Percentiles rank a stretch among this genome's conserved stretches.
These are phyloP conservation scores for Helicoverpa zea DNA, from an alignment of 1,140 invertebrate species.

Conservation along the genomic window DNA sequence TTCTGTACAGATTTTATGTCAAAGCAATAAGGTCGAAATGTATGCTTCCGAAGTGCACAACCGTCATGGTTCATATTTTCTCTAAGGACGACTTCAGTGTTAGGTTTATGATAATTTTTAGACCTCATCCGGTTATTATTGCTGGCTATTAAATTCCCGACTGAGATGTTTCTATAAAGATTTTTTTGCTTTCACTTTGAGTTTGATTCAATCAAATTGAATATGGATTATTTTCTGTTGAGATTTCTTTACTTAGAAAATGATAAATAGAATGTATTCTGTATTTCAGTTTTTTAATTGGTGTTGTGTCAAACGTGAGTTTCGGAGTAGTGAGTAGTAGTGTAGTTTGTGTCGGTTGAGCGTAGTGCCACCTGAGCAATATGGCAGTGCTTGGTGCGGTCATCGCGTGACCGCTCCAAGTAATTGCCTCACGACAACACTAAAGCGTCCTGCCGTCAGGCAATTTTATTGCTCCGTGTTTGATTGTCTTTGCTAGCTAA, in stretches of 20 bases:
- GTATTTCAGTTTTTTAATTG: not conserved
- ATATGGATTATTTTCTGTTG: slow-evolving; percentile 18
- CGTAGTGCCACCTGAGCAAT: slow-evolving; percentile 10
- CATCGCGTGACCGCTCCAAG: slow-evolving; percentile 20
- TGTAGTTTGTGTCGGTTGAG: not conserved
- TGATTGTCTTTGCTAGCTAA: slow-evolving; percentile 19
- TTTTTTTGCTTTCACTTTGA: slow-evolving; percentile 43
- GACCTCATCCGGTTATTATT: slow-evolving; percentile 57
- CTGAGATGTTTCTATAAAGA: slow-evolving; percentile 52
- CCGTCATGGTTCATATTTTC: slow-evolving; percentile 40
- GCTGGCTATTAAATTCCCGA: slow-evolving; percentile 54
- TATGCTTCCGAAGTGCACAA: not conserved
- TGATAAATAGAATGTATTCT: not conserved
- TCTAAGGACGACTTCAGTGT: slow-evolving; percentile 52
- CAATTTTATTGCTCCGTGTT: slow-evolving; percentile 28
- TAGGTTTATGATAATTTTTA: slow-evolving; percentile 61
- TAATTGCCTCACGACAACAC: slow-evolving; percentile 17
- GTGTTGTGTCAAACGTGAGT: not conserved
- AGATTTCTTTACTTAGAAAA: slow-evolving; percentile 6
- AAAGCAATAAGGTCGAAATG: not conserved
- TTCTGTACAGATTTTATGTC: not conserved
- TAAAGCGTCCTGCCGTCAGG: not conserved
- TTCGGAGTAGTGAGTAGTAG: not conserved
- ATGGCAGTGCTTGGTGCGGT: slow-evolving; percentile 20
- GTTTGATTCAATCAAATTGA: slow-evolving; percentile 46